These are phyloP conservation scores for Acrossocheilus fasciatus DNA, from an alignment of 2,797 vertebrate genomes.

Conservation along the genomic window DNA sequence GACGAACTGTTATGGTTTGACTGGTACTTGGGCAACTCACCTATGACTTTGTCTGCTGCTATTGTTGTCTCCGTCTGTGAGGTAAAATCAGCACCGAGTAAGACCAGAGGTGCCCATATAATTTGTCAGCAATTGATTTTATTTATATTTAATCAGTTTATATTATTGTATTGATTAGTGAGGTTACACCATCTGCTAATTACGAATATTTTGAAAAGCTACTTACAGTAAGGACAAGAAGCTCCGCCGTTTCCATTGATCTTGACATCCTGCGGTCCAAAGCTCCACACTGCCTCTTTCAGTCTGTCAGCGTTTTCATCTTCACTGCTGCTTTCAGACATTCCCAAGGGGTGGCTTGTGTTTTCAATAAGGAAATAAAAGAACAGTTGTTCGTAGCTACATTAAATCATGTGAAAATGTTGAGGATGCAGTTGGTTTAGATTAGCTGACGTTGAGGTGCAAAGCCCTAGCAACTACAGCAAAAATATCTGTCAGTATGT, in stretches of 20 bases:
- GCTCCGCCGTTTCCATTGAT: not conserved
- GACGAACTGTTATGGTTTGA: not conserved
- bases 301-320: constrained; percentile 72
- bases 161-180: not conserved
- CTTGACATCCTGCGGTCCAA: not conserved
- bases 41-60: constrained; percentile 68
- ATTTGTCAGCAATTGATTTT: not conserved
- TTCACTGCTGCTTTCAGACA: constrained; percentile 68
- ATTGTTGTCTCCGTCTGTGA: constrained; percentile 56
- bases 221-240: no score
- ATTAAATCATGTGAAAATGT: no score
- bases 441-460: not conserved
- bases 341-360: not conserved
- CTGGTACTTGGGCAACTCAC: constrained; percentile 61
- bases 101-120: not conserved
- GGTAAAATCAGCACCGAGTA: not conserved
- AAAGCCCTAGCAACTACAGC: not conserved
- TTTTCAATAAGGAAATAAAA: not conserved
- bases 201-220: no score
- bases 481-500: not conserved
- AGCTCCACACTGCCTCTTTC: constrained; percentile 80
- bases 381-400: not conserved
- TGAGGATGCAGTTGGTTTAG: no score
- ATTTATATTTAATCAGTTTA: no score
- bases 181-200: not conserved